phyloP scores from a whole-genome alignment of 2,113 vertebrate genomes.

The Eurypyga helias region DNA sequence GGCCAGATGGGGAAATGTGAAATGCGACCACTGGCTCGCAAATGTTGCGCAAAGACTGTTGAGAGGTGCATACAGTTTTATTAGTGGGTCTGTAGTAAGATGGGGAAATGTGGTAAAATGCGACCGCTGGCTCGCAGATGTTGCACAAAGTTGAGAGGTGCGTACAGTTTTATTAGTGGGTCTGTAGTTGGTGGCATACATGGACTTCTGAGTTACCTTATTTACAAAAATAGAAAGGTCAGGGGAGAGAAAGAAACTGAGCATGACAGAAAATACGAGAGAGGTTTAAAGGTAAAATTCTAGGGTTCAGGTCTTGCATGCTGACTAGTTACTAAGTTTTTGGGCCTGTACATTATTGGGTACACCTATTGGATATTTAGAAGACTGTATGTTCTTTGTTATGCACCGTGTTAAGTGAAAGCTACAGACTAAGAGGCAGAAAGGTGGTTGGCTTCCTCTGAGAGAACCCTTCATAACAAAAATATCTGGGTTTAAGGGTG shows the following conservation, averaged over 20 bases:
- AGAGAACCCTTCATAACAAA: not conserved
- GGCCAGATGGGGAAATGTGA: too few relatives aligned
- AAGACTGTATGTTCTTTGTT: not conserved
- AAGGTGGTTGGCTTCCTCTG: not conserved
- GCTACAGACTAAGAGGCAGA: not conserved
- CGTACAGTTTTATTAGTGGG: not conserved
- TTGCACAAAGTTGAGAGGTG: too few relatives aligned
- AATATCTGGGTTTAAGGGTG: not conserved
- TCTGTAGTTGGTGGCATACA: not conserved
- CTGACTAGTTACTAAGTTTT: not conserved
- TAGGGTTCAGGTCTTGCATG: not conserved
- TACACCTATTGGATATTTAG: too few relatives aligned
- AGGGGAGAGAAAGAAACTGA: not conserved
- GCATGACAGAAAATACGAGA: not conserved
- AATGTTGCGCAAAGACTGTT: too few relatives aligned
- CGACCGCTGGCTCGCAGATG: not conserved
- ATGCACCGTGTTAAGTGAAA: not conserved
- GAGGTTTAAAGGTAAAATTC: not conserved
- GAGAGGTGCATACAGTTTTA: not conserved
- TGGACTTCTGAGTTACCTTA: not conserved
- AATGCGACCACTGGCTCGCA: not conserved
- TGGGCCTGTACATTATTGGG: too few relatives aligned
- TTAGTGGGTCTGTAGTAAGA: not conserved
- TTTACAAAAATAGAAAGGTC: not conserved
- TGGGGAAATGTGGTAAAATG: too few relatives aligned